Percentiles rank a stretch among this genome's conserved stretches.
phyloP scores from a whole-genome alignment of 2,113 vertebrate genomes.

The Alligator mississippiensis region DNA sequence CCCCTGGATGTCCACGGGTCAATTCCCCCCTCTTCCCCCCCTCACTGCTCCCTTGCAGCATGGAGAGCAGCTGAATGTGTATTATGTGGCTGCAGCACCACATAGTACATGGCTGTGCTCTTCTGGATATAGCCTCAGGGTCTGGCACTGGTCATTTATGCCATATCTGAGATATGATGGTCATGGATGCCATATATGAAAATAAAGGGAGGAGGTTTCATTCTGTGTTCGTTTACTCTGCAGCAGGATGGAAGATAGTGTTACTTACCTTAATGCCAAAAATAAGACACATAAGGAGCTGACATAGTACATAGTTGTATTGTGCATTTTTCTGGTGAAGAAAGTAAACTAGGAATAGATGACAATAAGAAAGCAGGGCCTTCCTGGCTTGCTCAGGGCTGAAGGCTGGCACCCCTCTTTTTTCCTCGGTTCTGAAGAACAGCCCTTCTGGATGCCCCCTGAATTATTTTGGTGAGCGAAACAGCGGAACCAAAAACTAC shows the following conservation, averaged over 20 bases:
- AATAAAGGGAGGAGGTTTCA: not conserved
- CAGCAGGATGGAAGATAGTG: not conserved
- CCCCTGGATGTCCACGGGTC: too few species aligned
- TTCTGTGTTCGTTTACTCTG: not conserved
- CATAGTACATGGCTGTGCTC: too few species aligned
- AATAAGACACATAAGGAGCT: not conserved
- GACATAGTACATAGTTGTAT: not conserved
- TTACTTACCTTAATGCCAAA: not conserved
- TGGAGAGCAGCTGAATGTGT: too few species aligned
- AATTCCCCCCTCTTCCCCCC: too few species aligned
- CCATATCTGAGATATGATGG: not conserved
- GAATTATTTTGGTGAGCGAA: not conserved
- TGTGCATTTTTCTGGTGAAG: not conserved
- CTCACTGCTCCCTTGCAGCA: too few species aligned
- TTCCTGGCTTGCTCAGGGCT: not conserved
- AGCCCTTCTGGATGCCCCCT: not conserved
- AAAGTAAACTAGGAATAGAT: not conserved
- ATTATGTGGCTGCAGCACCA: too few species aligned
- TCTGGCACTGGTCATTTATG: not conserved
- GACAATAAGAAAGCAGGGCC: not conserved
- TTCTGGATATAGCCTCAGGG: not conserved
- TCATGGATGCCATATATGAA: not conserved
- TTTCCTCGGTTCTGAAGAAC: not conserved
- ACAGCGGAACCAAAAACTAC: not conserved
- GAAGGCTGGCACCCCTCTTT: not conserved